phyloP scores from a whole-genome alignment of 2,797 vertebrate species.

The Merluccius polli region DNA sequence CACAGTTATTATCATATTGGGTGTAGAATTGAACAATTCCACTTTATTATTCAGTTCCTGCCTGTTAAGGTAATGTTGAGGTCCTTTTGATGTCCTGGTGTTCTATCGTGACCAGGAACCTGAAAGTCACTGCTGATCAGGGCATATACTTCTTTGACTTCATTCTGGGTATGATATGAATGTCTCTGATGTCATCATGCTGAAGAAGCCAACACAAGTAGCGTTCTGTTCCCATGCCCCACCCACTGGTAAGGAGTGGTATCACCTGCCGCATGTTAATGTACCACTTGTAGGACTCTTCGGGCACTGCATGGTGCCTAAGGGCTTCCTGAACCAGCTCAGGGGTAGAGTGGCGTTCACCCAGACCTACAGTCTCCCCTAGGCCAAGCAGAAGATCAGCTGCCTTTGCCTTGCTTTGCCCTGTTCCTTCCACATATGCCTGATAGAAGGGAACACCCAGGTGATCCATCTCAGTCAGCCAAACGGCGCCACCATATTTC shows the following conservation, averaged over 20 bases:
- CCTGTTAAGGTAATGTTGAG: not conserved
- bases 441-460: conserved; percentile 79
- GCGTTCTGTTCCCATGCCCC: conserved; percentile 80
- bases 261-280: conserved; percentile 69
- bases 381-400: conserved; percentile 76
- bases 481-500: conserved; percentile 71
- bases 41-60: not conserved
- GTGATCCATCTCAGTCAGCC: conserved; percentile 81
- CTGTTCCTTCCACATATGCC: conserved; percentile 71
- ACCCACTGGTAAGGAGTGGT: conserved; percentile 75
- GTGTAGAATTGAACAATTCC: not conserved
- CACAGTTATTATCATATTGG: not conserved
- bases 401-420: conserved; percentile 71
- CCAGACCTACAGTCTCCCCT: conserved; percentile 78
- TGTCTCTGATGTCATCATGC: conserved; percentile 74
- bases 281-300: conserved; percentile 78
- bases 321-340: conserved; percentile 73
- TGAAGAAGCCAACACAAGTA: conserved; percentile 78
- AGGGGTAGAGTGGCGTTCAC: conserved; percentile 73
- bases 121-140: conserved; percentile 39
- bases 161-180: conserved; percentile 77
- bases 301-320: conserved; percentile 71
- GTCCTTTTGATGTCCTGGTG: not conserved
- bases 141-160: conserved; percentile 76
- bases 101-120: conserved; percentile 13